phyloP scores from a whole-genome alignment of 2,113 vertebrate species.

The Brachionichthys hirsutus region DNA sequence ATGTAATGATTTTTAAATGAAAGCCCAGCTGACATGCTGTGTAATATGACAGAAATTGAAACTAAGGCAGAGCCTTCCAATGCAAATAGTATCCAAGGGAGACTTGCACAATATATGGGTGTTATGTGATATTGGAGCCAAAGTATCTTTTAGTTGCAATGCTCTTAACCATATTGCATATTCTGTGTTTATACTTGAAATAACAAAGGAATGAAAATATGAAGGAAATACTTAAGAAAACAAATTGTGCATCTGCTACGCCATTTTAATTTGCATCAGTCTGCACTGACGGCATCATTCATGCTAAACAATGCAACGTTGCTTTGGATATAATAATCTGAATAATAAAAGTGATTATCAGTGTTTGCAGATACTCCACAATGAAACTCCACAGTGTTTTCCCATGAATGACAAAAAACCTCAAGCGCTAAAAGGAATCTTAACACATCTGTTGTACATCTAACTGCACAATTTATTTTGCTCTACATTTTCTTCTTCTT shows the following conservation, averaged over 20 bases:
- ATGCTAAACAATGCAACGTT: no score
- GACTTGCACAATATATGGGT: slow-evolving; percentile 27
- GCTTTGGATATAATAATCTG: slow-evolving; percentile 15
- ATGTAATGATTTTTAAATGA: slow-evolving; percentile 71
- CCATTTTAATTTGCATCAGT: no score
- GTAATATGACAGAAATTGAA: slow-evolving; percentile 63
- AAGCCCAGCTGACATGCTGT: slow-evolving; percentile 60
- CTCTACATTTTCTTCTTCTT: slow-evolving; percentile 20
- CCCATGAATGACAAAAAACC: slow-evolving; percentile 35
- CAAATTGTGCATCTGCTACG: no score
- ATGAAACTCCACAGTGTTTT: slow-evolving; percentile 26
- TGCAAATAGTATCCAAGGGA: slow-evolving; percentile 53
- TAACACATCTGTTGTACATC: slow-evolving; percentile 61
- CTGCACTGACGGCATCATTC: no score
- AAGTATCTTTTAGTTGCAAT: not conserved
- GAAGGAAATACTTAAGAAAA: no score
- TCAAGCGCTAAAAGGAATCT: slow-evolving; percentile 48
- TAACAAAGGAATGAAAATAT: no score
- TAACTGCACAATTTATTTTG: slow-evolving; percentile 48
- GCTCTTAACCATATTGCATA: not conserved
- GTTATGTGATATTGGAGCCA: not conserved
- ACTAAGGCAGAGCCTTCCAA: slow-evolving; percentile 52
- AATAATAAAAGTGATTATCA: slow-evolving; percentile 17
- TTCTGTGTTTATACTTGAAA: no score
- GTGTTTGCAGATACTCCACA: slow-evolving; percentile 26